Conservation (phyloP, 2,113 vertebrate genomes). For the Dolichallabes microphthalmus region DNA sequence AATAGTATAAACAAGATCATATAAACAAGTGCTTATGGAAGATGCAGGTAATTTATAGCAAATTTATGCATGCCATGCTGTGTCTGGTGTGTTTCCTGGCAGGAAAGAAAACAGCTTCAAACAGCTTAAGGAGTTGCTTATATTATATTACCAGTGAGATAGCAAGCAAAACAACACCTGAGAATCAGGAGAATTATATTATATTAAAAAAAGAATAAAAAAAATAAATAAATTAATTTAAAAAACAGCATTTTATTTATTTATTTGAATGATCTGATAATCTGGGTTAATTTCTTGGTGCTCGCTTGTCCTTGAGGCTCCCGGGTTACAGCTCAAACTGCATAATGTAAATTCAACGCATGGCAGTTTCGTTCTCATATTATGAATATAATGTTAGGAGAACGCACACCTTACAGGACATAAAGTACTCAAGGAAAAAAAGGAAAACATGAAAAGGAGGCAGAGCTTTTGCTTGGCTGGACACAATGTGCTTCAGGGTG, state of each 20-base stretch:
- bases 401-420: background rate
- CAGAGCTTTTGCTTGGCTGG: background rate
- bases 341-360: background rate
- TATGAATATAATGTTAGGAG: conserved; percentile 4
- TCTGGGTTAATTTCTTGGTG: background rate
- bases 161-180: background rate
- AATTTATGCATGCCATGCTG: background rate
- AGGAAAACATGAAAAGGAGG: conserved; percentile 1
- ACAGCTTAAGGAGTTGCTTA: conserved; percentile 3
- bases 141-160: conserved; percentile 5
- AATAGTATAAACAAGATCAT: background rate
- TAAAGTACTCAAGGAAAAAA: background rate
- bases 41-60: background rate
- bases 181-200: conserved; percentile 16
- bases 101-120: conserved; percentile 15
- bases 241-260: conserved; percentile 29
- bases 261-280: conserved; percentile 28
- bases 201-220: no score
- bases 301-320: background rate
- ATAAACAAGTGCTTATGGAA: background rate
- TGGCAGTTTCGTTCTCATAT: background rate
- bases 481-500: conserved; percentile 14
- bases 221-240: background rate
- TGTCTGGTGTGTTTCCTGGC: conserved; percentile 4
- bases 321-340: background rate